A percentile compares a stretch with the other conserved stretches of the same genome.
phyloP scores from a whole-genome alignment of 64 coral and sea anemone species.

The Stichodactyla mertensii region DNA sequence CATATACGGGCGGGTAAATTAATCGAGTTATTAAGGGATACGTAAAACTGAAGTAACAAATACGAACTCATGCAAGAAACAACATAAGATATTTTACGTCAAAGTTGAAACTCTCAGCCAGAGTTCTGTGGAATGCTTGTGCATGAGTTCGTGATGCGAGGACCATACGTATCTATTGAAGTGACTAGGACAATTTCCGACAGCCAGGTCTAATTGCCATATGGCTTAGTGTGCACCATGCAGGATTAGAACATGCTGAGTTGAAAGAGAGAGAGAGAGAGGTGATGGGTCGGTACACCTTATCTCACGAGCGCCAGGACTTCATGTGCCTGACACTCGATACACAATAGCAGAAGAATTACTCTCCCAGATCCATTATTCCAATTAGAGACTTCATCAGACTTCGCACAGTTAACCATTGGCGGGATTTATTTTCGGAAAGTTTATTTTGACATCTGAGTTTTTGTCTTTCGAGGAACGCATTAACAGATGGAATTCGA shows the following conservation, averaged over 20 bases:
- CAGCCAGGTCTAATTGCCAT: neutral
- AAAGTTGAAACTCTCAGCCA: no score
- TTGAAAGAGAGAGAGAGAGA: neutral
- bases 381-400: neutral
- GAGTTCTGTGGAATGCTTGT: no score
- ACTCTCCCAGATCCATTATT: neutral
- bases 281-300: neutral
- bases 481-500: neutral
- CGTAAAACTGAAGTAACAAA: no score
- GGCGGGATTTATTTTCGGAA: neutral
- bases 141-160: neutral
- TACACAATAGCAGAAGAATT: neutral
- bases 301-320: neutral
- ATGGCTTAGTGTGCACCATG: neutral
- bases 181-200: neutral
- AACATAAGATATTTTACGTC: no score
- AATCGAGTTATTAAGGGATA: no score
- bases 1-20: neutral
- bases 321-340: neutral
- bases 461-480: neutral
- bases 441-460: slow-evolving; percentile 10
- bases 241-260: neutral
- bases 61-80: no score
- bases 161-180: neutral
- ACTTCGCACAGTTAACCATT: neutral